Conservation (phyloP, 2,797 vertebrate species). For the Phrynocephalus forsythii region DNA sequence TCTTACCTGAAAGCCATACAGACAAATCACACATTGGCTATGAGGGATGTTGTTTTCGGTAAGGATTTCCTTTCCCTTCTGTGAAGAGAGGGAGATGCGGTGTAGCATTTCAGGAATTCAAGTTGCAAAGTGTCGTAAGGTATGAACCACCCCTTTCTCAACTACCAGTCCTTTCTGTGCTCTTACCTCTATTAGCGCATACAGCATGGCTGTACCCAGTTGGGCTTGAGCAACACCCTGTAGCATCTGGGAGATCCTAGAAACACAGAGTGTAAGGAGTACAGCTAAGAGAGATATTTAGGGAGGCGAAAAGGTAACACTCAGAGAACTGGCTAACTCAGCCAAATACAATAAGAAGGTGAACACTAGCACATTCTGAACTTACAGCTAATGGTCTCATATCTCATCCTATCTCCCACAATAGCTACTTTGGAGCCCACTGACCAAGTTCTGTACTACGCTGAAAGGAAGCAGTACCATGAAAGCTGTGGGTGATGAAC, state of each 20-base stretch:
- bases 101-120: not conserved
- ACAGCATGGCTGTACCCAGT: slow-evolving; percentile 89
- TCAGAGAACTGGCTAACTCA: not conserved
- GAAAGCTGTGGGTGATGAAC: not conserved
- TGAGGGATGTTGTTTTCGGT: slow-evolving; percentile 97
- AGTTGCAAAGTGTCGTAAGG: not conserved
- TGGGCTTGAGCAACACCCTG: slow-evolving; percentile 83
- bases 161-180: not conserved
- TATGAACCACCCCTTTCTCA: not conserved
- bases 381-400: not conserved
- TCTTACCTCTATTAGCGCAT: slow-evolving; percentile 95
- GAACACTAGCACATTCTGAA: not conserved
- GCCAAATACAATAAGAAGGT: not conserved
- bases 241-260: slow-evolving; percentile 78
- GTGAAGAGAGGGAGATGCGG: slow-evolving; percentile 50
- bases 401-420: not conserved
- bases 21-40: slow-evolving; percentile 95
- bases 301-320: not conserved
- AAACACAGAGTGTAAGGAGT: slow-evolving; percentile 28
- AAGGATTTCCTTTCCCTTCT: slow-evolving; percentile 86
- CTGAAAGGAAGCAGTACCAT: not conserved
- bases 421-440: not conserved
- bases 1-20: slow-evolving; percentile 89
- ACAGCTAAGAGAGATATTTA: not conserved
- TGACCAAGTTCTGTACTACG: too few species aligned